Conservation (phyloP, 1,140 invertebrate genomes). For the Drosophila rufa region DNA sequence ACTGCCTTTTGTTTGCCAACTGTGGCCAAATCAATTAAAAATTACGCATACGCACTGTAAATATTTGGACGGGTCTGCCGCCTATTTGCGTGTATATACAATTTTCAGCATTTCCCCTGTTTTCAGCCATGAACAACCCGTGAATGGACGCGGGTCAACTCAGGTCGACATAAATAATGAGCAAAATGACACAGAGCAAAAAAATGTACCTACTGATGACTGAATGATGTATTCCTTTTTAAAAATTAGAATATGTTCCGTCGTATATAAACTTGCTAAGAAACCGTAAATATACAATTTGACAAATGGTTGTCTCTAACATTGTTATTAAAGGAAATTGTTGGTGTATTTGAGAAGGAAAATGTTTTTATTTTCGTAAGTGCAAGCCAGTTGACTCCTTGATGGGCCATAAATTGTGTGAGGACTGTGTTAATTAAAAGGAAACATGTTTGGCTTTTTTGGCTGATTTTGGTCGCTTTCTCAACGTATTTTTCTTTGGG, state of each 20-base stretch:
- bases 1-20: constrained; percentile 61
- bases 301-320: too few species aligned
- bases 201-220: not conserved
- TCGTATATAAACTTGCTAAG: too few species aligned
- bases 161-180: constrained; percentile 31
- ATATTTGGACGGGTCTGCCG: constrained; percentile 62
- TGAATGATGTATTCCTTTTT: too few species aligned
- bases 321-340: too few species aligned
- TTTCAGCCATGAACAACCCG: constrained; percentile 4
- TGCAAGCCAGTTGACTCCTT: constrained; percentile 2
- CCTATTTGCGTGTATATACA: constrained; percentile 49
- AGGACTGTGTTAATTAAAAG: constrained; percentile 72
- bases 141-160: constrained; percentile 3
- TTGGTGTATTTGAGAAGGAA: not conserved
- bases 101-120: constrained; percentile 15
- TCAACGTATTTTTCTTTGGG: not conserved
- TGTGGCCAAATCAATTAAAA: constrained; percentile 81
- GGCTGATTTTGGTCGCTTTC: constrained; percentile 16
- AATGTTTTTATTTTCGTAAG: constrained; percentile 46
- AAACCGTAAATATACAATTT: too few species aligned
- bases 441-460: constrained; percentile 27
- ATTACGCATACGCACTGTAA: constrained; percentile 80
- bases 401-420: constrained; percentile 31
- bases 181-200: not conserved
- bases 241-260: too few species aligned